Percentiles rank a stretch among this genome's conserved stretches.
These are phyloP conservation scores for Hassar affinis DNA, from an alignment of 2,113 vertebrate genomes.

Conservation along the genomic window DNA sequence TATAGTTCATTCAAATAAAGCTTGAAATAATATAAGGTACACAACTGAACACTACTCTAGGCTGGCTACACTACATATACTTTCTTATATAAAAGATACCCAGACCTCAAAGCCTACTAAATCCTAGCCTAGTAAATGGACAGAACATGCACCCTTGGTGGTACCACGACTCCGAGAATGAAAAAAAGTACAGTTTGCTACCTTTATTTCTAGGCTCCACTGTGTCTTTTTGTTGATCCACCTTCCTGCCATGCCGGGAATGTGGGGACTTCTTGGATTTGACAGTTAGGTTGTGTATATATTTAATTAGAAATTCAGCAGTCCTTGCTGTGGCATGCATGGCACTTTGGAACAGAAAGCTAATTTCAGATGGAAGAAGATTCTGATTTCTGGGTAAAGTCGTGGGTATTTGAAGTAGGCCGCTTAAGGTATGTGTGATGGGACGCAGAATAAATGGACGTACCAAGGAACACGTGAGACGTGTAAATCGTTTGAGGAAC, in stretches of 20 bases:
- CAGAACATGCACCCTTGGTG: neutral
- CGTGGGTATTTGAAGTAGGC: neutral
- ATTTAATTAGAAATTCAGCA: neutral
- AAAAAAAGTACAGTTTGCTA: neutral
- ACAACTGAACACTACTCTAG: neutral
- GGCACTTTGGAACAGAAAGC: neutral
- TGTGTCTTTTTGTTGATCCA: neutral
- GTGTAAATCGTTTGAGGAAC: neutral
- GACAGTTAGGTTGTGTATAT: neutral
- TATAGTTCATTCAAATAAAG: neutral
- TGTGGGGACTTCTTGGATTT: neutral
- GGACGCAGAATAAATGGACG: neutral
- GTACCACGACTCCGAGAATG: neutral
- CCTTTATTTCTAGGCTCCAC: neutral
- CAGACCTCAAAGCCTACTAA: neutral
- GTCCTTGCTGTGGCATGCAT: neutral
- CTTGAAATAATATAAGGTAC: neutral
- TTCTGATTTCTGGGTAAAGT: neutral
- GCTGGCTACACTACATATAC: neutral
- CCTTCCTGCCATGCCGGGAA: neutral
- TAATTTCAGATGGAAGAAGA: neutral
- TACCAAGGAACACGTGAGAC: neutral
- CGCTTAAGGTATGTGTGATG: neutral
- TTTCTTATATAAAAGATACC: neutral
- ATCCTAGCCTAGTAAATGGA: no score